phyloP scores from a whole-genome alignment of 1,140 invertebrate genomes.

The Pachypsylla venusta region DNA sequence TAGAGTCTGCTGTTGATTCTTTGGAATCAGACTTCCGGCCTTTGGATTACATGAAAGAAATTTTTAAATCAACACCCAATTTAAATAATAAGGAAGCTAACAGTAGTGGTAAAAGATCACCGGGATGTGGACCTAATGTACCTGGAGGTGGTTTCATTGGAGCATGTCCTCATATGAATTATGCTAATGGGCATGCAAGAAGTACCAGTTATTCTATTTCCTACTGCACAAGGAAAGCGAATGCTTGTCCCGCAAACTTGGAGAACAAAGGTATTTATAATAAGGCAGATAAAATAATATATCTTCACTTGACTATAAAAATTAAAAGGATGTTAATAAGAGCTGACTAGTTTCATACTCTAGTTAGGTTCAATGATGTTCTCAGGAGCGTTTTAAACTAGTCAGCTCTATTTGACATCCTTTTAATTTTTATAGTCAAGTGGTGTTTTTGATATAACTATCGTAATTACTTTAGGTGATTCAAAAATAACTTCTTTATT shows the following conservation, averaged over 20 bases:
- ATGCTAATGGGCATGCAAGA: constrained; percentile 42
- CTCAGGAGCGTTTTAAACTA: too few relatives aligned
- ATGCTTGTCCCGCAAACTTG: constrained; percentile 36
- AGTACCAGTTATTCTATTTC: constrained; percentile 88
- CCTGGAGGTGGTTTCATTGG: constrained; percentile 2
- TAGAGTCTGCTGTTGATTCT: constrained; percentile 89
- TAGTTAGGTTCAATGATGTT: constrained; percentile 7
- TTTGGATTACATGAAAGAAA: constrained; percentile 77
- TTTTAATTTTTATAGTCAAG: too few relatives aligned
- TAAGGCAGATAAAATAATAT: too few relatives aligned
- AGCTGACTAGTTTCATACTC: too few relatives aligned
- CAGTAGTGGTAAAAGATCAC: constrained; percentile 19
- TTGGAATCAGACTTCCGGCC: constrained; percentile 70
- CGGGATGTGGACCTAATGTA: background rate
- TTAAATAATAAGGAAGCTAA: constrained; percentile 70
- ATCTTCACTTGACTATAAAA: too few relatives aligned
- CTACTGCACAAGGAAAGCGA: constrained; percentile 58
- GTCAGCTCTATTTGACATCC: too few relatives aligned
- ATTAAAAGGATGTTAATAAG: too few relatives aligned
- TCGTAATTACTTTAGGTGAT: too few relatives aligned
- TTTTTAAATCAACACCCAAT: constrained; percentile 92
- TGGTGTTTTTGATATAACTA: too few relatives aligned
- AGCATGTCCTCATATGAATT: constrained; percentile 1
- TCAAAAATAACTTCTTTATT: too few relatives aligned
- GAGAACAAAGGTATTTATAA: constrained; percentile 28